A percentile compares a stretch with the other conserved stretches of the same genome.
phyloP scores from a whole-genome alignment of 1,140 invertebrate genomes.

The Pogonomyrmex barbatus region DNA sequence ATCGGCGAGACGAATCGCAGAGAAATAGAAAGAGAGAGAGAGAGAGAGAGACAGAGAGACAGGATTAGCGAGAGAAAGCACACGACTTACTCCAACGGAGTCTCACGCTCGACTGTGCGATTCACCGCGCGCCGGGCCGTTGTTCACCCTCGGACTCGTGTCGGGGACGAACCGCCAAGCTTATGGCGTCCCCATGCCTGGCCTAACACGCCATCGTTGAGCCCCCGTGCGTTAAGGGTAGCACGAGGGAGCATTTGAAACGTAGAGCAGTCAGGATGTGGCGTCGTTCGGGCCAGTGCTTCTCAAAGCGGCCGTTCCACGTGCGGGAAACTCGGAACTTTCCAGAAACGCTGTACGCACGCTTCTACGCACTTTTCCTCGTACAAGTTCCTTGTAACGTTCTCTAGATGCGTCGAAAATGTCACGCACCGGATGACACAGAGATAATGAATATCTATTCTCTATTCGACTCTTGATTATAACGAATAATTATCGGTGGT shows the following conservation, averaged over 20 bases:
- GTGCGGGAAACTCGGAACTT: background rate
- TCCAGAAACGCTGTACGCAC: too few relatives aligned
- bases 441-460: background rate
- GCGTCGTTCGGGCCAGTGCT: conserved; percentile 31
- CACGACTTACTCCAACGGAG: conserved; percentile 43
- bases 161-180: background rate
- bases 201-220: background rate
- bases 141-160: conserved; percentile 38
- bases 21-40: too few relatives aligned
- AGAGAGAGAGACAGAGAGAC: background rate
- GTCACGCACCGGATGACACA: background rate
- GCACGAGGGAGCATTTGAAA: conserved; percentile 1
- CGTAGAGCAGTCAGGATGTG: conserved; percentile 14
- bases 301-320: conserved; percentile 17
- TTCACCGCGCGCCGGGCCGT: conserved; percentile 13
- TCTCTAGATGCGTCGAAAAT: background rate
- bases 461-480: too few relatives aligned
- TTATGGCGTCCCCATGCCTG: background rate
- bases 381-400: too few relatives aligned
- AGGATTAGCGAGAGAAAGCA: background rate
- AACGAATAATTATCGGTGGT: too few relatives aligned
- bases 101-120: conserved; percentile 66
- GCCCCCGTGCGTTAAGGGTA: background rate
- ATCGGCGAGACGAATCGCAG: background rate
- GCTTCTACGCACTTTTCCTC: background rate